A percentile compares a stretch with the other conserved stretches of the same genome.
Evolutionary conservation across 2,797 vertebrate species (phyloP).

Genomic region (Gallinago nigripennis): DNA sequence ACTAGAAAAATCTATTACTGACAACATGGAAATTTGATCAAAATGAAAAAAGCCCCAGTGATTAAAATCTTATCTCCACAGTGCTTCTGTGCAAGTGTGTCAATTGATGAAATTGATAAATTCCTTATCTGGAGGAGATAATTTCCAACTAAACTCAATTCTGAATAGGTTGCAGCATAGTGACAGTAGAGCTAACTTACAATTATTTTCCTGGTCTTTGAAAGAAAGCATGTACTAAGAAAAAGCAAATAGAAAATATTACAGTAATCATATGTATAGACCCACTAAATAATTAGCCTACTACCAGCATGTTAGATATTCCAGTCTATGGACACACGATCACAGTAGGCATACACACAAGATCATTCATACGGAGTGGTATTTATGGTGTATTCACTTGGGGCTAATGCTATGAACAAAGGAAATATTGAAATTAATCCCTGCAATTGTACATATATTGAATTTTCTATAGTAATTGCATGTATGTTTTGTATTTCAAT

Average conservation of each 20-base stretch:
- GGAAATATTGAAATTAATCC: neutral
- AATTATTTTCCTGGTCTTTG: neutral
- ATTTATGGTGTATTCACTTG: neutral
- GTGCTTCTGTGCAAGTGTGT: neutral
- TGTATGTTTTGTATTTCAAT: neutral
- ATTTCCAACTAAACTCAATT: neutral
- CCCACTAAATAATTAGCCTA: neutral
- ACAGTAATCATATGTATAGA: neutral
- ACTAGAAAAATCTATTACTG: neutral
- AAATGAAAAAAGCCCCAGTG: neutral
- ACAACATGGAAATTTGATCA: neutral
- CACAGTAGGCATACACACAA: neutral
- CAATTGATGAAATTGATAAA: neutral
- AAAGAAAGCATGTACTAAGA: neutral
- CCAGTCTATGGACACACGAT: neutral
- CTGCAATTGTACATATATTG: neutral
- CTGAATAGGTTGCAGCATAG: neutral
- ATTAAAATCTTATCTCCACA: neutral
- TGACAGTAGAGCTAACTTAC: neutral
- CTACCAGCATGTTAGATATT: neutral
- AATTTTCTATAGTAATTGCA: neutral
- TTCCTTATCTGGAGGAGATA: neutral
- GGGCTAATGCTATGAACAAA: neutral
- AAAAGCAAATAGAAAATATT: neutral
- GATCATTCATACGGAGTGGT: fast-evolving